Evolutionary conservation across 2,888 invertebrate genomes (phyloP).

Genomic region (Sclerodermus sp.): DNA sequence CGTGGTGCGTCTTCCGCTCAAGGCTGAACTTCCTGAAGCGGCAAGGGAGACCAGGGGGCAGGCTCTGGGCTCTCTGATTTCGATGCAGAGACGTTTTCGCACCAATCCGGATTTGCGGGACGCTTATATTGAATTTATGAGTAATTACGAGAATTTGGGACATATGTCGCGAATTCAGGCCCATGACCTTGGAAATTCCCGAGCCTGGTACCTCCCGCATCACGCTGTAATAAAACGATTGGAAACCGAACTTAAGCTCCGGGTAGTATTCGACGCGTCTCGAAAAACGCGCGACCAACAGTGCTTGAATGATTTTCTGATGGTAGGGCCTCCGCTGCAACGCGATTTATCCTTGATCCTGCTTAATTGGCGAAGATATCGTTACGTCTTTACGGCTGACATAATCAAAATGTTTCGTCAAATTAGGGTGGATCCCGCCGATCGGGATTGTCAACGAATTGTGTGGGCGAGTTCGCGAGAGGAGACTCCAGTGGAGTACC

Average conservation of each 20-base stretch:
- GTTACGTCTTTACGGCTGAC: slow-evolving; percentile 11
- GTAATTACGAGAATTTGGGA: not conserved
- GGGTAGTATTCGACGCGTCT: slow-evolving; percentile 13
- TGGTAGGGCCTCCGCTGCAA: slow-evolving; percentile 9
- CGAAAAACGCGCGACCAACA: slow-evolving; percentile 6
- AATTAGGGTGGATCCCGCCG: slow-evolving; percentile 9
- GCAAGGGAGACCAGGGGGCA: not conserved
- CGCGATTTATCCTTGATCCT: slow-evolving; percentile 5
- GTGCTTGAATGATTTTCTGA: slow-evolving; percentile 10
- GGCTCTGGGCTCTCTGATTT: not conserved
- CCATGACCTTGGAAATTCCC: not conserved
- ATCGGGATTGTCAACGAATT: slow-evolving; percentile 12
- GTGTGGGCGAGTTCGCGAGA: slow-evolving; percentile 3
- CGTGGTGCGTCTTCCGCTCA: no score
- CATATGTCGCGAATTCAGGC: not conserved
- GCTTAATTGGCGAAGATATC: slow-evolving; percentile 7
- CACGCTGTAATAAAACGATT: not conserved
- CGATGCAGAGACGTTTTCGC: not conserved
- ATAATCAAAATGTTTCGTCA: slow-evolving; percentile 17
- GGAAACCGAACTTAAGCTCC: not conserved
- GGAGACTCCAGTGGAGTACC: slow-evolving; percentile 4
- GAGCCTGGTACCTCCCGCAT: not conserved
- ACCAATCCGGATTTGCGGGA: not conserved
- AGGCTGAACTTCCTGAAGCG: no score
- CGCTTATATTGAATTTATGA: not conserved